Conservation (phyloP, 2,888 invertebrate genomes). For the Melinaea marsaeus region DNA sequence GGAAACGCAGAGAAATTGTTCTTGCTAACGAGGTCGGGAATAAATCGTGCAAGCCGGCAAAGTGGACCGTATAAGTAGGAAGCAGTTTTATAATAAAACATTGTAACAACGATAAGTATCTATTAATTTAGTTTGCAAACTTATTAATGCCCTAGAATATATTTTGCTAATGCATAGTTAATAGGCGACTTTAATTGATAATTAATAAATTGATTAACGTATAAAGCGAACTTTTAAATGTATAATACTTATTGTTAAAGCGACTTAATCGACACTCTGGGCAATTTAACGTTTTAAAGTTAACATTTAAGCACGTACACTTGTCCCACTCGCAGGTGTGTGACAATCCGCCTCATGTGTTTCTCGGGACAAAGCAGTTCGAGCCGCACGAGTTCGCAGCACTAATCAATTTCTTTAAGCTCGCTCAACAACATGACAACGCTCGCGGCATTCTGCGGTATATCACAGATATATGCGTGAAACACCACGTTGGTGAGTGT, state of each 20-base stretch:
- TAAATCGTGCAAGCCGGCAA: constrained; percentile 99
- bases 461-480: constrained; percentile 97
- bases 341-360: constrained; percentile 97
- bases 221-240: too few relatives aligned
- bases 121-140: too few relatives aligned
- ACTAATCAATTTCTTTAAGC: constrained; percentile 98
- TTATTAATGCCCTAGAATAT: too few relatives aligned
- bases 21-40: constrained; percentile 98
- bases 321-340: constrained; percentile 96
- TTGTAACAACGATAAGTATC: too few relatives aligned
- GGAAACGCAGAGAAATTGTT: constrained; percentile 97
- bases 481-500: constrained; percentile 91
- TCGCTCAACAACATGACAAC: constrained; percentile 81
- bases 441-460: constrained; percentile 99
- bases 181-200: too few relatives aligned
- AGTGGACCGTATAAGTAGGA: constrained; percentile 96
- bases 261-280: constrained; percentile 82
- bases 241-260: not conserved
- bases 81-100: not conserved
- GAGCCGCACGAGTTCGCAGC: constrained; percentile 99
- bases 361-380: constrained; percentile 97
- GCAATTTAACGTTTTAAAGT: constrained; percentile 94
- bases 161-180: too few relatives aligned
- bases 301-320: constrained; percentile 93
- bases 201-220: too few relatives aligned